phyloP scores from a whole-genome alignment of 1,140 invertebrate species.

The Lamellibrachia luymesi region DNA sequence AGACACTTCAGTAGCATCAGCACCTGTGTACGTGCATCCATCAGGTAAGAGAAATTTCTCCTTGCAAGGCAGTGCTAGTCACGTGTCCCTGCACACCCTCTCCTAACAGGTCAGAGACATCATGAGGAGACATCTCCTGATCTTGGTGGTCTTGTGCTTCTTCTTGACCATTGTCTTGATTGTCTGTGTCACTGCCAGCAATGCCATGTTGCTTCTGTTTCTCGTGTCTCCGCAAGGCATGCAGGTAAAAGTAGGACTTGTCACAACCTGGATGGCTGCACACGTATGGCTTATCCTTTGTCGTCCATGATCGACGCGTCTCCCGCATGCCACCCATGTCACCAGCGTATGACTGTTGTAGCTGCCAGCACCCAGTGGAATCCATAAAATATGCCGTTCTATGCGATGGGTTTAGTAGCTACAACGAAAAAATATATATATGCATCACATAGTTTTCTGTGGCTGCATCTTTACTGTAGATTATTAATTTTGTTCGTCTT shows the following conservation, averaged over 20 bases:
- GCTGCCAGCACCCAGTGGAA: not conserved
- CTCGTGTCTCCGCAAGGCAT: slow-evolving; percentile 26
- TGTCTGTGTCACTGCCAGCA: not conserved
- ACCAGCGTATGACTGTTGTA: not conserved
- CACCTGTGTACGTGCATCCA: not conserved
- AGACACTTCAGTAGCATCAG: not conserved
- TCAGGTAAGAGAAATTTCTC: not conserved
- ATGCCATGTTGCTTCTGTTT: slow-evolving; percentile 22
- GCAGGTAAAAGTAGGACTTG: slow-evolving; percentile 25
- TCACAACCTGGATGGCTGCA: slow-evolving; percentile 20
- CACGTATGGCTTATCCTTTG: slow-evolving; percentile 24
- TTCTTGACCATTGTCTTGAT: not conserved
- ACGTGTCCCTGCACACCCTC: not conserved
- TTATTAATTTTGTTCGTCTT: not conserved
- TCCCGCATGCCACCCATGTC: not conserved
- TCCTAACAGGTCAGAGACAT: not conserved
- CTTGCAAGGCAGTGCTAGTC: not conserved
- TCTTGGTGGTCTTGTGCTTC: not conserved
- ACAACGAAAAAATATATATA: not conserved
- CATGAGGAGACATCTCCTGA: not conserved
- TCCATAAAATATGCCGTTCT: not conserved
- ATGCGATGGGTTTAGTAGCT: not conserved
- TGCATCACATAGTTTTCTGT: not conserved
- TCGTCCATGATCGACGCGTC: slow-evolving; percentile 27
- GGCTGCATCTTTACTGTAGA: not conserved